Conservation (phyloP, 92 coral and sea anemone genomes). For the Parazoanthus atlanticus region DNA sequence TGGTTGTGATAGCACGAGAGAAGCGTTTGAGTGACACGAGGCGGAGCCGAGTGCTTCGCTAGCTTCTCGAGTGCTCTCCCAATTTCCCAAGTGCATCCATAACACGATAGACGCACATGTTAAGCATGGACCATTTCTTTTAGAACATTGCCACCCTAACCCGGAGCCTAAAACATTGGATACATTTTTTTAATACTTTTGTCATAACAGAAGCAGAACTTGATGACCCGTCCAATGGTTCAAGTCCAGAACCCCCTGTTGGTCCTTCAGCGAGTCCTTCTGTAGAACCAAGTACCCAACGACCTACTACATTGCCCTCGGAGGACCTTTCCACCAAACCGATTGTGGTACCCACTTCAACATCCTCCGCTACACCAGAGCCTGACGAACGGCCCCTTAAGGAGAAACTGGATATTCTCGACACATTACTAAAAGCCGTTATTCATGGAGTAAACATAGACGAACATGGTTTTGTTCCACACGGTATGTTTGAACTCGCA, state of each 20-base stretch:
- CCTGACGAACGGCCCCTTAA: background rate
- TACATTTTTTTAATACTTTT: background rate
- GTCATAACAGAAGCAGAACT: background rate
- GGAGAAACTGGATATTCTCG: background rate
- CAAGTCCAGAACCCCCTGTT: background rate
- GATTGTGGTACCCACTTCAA: background rate
- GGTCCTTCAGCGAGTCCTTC: background rate
- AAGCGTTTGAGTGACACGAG: too few species aligned
- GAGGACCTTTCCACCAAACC: background rate
- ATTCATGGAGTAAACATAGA: background rate
- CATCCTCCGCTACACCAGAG: background rate
- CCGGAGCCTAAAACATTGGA: too few species aligned
- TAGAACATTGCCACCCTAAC: too few species aligned
- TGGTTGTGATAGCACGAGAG: too few species aligned
- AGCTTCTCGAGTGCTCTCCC: too few species aligned
- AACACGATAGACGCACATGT: too few species aligned
- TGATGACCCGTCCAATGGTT: background rate
- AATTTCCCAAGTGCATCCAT: too few species aligned
- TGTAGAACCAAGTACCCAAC: background rate
- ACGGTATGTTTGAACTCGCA: background rate
- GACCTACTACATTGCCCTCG: background rate
- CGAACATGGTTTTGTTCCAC: conserved; percentile 9
- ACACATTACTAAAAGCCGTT: background rate
- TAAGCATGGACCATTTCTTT: too few species aligned
- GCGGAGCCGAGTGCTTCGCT: too few species aligned